Evolutionary conservation across 1,140 invertebrate genomes (phyloP), one percentile per base, ranked within the genome.

Genomic region (Drosophila arizonae): DNA sequence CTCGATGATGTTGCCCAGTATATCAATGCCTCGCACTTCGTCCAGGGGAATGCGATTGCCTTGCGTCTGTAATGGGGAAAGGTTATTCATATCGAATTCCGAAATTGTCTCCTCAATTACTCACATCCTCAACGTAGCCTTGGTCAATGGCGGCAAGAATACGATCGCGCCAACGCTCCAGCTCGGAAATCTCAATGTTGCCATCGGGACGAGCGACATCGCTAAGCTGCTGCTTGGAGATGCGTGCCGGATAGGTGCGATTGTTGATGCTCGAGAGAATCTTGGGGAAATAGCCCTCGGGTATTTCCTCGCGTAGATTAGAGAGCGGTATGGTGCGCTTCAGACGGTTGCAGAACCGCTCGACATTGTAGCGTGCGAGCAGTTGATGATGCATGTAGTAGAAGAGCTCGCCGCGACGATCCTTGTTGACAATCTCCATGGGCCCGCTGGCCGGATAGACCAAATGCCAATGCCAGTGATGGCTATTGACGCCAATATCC

Each of bases 391-490:
- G 95, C 94, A 95, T 95, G 86, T 95, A 95, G 80, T 94, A 95
- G 88, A 96, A 95, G 0, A 96, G 92, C 90, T 96, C 95, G 13
- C 95, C 95, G 28, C 95, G 93, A 43, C 95, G 92, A 87, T 95
- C 94, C 84, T 95, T 95, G 39, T 92, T 90, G 5, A 94, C 93
- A 28, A 94, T 92, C 24, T 90, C 84, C 0, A 46, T 43, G 4
- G 92, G 86, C 10, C 92, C 93, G 36, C 93, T 91, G 46, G 80
- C 84, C 13, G 95, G 95, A 77, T 95, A 95, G 0, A 95, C 94
- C 58, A 95, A 87, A 91, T 96, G 95, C 95, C 95, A 96, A 80
- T 95, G 95, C 94, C 95, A 95, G 75, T 96, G 95, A 81, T 95
- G 95, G 36, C 95, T 93, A 77, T 95, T 95, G 13, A 95, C 91